Base-by-base conservation (phyloP, 2,888 invertebrate genomes). In the Andrena minutula region DNA sequence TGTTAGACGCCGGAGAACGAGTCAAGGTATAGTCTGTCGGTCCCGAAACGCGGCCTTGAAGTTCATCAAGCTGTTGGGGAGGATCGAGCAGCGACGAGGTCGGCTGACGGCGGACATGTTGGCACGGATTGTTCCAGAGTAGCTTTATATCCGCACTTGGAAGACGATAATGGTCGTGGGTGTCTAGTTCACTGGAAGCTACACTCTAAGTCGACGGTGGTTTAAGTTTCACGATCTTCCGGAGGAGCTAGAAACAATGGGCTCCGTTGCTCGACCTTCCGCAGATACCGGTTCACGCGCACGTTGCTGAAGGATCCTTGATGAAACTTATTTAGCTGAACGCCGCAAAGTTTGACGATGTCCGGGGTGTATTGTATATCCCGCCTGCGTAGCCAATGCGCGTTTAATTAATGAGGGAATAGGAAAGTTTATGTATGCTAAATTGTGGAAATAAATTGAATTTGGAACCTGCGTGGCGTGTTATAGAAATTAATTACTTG, bases 1-100 rank as follows among this genome's bases (percentile, higher is more conserved):
- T 82, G 75, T 66, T 82, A 81, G 66, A 49, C 65, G 60, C 60
- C 65, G 66, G 41, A n/a, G 56, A 12, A 79, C 16, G 20, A 70
- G 66, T 60, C 61, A 68, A 20, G 71, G 32, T n/a, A 28, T 16
- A 56, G 71, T 56, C 66, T 63, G 26, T 68, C 53, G 56, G 20
- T 68, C 41, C 2, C 49, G 30, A 30, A 63, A 32, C 61, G 49
- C 53, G 20, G 56, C 7, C 41, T 49, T 49, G 60, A 41, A 65
- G 60, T 58, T 60, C 41, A 6, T 3, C 12, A 7, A 8, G 0
- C n/a, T 8, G 8, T 2, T 8, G 10, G 10, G 8, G 16, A 41
- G 7, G 12, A 28, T 20, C 2, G 10, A 26, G 4, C 30, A n/a
- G 0, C 12, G 23, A n/a, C n/a, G 4, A n/a, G 16, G 10, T 1